Percentiles rank a stretch among this genome's conserved stretches.
phyloP scores from a whole-genome alignment of 2,113 vertebrate genomes.

The Pelvicachromis taeniatus region DNA sequence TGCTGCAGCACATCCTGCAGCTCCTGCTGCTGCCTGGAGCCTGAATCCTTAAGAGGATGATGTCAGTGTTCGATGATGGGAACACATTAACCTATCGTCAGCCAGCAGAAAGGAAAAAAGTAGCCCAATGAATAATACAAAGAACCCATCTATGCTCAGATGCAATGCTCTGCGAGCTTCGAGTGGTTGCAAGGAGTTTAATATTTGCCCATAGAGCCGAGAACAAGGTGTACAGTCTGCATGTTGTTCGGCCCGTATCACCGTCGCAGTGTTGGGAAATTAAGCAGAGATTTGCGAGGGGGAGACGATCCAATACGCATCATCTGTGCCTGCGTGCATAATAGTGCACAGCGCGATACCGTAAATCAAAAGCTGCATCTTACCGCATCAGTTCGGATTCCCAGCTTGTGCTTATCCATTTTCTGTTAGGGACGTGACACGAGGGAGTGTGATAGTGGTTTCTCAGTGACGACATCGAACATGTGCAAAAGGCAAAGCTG shows the following conservation, averaged over 20 bases:
- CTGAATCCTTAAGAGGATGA: conserved; percentile 20
- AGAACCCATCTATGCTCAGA: neutral
- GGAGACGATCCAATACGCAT: neutral
- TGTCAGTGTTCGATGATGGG: conserved; percentile 30
- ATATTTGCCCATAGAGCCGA: neutral
- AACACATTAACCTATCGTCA: neutral
- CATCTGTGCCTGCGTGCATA: neutral
- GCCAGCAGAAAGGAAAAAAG: neutral
- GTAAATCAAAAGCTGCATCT: conserved; percentile 19
- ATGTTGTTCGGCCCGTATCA: neutral
- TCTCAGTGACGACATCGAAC: conserved; percentile 55
- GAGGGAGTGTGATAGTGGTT: conserved; percentile 24
- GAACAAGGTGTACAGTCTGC: neutral
- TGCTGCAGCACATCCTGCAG: conserved; percentile 1
- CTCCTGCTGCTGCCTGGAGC: conserved; percentile 4
- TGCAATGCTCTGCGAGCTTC: neutral
- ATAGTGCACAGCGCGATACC: neutral
- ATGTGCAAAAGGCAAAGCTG: conserved; percentile 42
- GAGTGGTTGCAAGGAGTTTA: neutral
- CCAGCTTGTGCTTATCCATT: conserved; percentile 37
- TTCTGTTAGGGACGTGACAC: neutral
- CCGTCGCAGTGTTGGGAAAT: neutral
- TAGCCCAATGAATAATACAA: neutral
- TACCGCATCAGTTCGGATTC: conserved; percentile 62
- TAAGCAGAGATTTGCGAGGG: neutral